Evolutionary conservation across 2,888 invertebrate genomes (phyloP).

Genomic region (Penaeus monodon): DNA sequence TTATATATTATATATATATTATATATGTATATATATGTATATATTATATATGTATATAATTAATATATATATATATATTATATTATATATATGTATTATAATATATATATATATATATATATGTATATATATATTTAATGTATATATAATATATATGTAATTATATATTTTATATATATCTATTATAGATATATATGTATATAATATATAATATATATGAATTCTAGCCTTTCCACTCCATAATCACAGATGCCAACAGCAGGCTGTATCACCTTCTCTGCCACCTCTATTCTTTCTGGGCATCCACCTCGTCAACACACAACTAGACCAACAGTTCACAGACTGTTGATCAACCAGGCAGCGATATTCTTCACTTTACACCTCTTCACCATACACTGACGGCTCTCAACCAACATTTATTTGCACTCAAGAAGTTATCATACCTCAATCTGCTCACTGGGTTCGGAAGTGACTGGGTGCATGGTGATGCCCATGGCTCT

Average conservation of each 20-base stretch:
- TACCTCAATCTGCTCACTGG: slow-evolving; percentile 60
- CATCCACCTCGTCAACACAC: slow-evolving; percentile 1
- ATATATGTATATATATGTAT: too few species aligned
- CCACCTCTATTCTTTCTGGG: slow-evolving; percentile 5
- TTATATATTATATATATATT: too few species aligned
- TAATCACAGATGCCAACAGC: not conserved
- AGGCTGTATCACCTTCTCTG: not conserved
- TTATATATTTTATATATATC: too few species aligned
- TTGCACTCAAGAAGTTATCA: slow-evolving; percentile 14
- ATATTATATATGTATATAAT: too few species aligned
- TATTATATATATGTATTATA: too few species aligned
- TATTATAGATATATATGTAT: too few species aligned
- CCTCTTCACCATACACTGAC: not conserved
- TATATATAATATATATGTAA: too few species aligned
- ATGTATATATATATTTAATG: too few species aligned
- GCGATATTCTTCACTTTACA: not conserved
- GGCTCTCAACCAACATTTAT: slow-evolving; percentile 7
- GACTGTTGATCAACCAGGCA: not conserved
- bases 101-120: too few species aligned
- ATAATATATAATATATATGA: too few species aligned
- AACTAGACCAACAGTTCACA: slow-evolving; percentile 5
- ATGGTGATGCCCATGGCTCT: slow-evolving; percentile 69
- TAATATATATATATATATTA: too few species aligned
- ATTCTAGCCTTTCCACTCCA: not conserved
- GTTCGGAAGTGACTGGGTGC: slow-evolving; percentile 56